A percentile compares a stretch with the other conserved stretches of the same genome.
These are phyloP conservation scores for Synanthedon formicaeformis DNA, from an alignment of 2,888 invertebrate species.

Conservation along the genomic window DNA sequence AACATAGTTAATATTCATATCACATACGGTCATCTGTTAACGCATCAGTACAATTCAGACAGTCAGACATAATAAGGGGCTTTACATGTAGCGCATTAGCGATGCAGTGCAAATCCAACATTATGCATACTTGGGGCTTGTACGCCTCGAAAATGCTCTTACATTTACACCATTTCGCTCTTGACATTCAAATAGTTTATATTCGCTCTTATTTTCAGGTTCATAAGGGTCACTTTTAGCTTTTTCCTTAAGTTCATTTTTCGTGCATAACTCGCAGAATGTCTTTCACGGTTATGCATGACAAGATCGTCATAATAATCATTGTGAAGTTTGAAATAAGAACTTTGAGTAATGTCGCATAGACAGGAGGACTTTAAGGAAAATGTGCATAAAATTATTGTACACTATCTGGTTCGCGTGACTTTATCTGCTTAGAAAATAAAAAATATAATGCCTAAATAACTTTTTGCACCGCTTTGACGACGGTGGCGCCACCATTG, in stretches of 20 bases:
- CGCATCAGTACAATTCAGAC: background rate
- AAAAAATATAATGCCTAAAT: too few species aligned
- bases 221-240: background rate
- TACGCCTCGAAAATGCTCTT: background rate
- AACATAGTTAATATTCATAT: background rate
- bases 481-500: too few species aligned
- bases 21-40: background rate
- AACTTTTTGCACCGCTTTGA: too few species aligned
- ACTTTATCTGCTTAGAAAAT: too few species aligned
- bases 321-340: conserved; percentile 6
- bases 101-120: background rate
- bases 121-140: background rate
- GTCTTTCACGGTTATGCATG: conserved; percentile 15
- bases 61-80: background rate
- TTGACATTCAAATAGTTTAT: background rate
- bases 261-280: background rate
- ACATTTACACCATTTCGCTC: background rate
- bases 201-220: background rate
- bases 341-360: too few species aligned
- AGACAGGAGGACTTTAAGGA: too few species aligned
- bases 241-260: background rate
- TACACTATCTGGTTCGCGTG: too few species aligned
- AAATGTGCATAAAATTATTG: too few species aligned
- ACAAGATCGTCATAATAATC: conserved; percentile 20
- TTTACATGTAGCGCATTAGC: background rate